These are phyloP conservation scores for Antrozous pallidus DNA, from an alignment of 2,797 vertebrate genomes.

Conservation along the genomic window DNA sequence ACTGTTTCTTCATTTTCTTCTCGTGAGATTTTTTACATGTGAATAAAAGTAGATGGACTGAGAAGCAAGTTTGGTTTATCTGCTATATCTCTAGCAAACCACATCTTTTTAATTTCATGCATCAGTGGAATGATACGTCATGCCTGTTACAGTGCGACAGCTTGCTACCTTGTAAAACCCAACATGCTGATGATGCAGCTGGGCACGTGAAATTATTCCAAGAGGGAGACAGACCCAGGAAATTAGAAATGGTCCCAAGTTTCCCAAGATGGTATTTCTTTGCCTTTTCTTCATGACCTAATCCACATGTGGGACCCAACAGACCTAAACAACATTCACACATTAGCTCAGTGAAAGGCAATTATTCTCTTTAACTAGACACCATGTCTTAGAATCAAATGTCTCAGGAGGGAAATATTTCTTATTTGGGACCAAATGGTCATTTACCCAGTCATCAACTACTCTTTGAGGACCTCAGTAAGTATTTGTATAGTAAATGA, in stretches of 20 bases:
- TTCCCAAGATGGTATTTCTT: neutral
- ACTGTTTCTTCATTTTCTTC: neutral
- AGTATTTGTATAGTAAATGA: neutral
- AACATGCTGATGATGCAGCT: conserved; percentile 75
- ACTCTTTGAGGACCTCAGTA: neutral
- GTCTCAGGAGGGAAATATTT: neutral
- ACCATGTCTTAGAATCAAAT: neutral
- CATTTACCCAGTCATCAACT: neutral
- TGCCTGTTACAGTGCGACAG: conserved; percentile 79
- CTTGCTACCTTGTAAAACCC: conserved; percentile 84
- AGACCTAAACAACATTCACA: neutral
- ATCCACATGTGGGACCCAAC: neutral
- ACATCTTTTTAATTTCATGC: conserved; percentile 87
- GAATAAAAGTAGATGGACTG: conserved; percentile 81
- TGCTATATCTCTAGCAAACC: conserved; percentile 83
- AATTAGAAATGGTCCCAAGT: conserved; percentile 60
- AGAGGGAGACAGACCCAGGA: conserved; percentile 58
- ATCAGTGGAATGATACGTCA: conserved; percentile 79
- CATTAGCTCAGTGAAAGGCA: neutral
- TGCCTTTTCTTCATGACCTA: neutral
- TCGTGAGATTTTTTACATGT: conserved; percentile 68
- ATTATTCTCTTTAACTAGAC: neutral
- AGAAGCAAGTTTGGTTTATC: conserved; percentile 81
- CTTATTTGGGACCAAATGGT: neutral
- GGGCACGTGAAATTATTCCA: conserved; percentile 79